Conservation (phyloP, 2,888 invertebrate species). For the Eupithecia inturbata region DNA sequence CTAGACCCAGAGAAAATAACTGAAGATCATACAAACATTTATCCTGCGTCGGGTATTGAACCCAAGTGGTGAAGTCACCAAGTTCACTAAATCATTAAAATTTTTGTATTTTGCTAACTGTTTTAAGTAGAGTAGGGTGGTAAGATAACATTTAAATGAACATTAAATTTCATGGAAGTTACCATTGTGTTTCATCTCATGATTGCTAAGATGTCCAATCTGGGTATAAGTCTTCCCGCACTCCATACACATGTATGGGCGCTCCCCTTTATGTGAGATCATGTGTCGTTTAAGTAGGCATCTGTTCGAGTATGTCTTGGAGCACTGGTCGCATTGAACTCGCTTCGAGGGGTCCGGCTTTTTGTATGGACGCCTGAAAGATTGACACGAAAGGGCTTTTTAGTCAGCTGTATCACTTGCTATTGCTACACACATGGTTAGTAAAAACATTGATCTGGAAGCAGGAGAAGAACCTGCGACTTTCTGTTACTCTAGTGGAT, state of each 20-base stretch:
- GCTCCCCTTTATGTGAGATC: constrained; percentile 23
- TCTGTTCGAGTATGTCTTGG: constrained; percentile 13
- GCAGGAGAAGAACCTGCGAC: neutral
- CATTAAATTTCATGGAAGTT: neutral
- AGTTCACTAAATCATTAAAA: too few relatives aligned
- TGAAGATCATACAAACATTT: too few relatives aligned
- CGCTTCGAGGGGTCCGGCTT: constrained; percentile 11
- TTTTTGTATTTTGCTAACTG: too few relatives aligned
- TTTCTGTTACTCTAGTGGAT: neutral
- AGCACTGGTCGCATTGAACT: constrained; percentile 30
- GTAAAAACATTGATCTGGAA: neutral
- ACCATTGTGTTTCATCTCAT: constrained; percentile 32
- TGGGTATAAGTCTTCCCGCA: constrained; percentile 38
- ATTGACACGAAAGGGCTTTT: neutral
- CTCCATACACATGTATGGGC: constrained; percentile 24
- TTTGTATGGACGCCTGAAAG: constrained; percentile 6
- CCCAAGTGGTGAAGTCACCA: too few relatives aligned
- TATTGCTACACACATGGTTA: too few relatives aligned
- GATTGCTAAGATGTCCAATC: constrained; percentile 25
- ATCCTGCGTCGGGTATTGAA: too few relatives aligned
- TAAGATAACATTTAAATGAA: too few relatives aligned
- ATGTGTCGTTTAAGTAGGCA: constrained; percentile 26
- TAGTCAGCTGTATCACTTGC: too few relatives aligned
- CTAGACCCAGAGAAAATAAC: too few relatives aligned
- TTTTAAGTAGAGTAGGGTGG: too few relatives aligned